Evolutionary conservation across 2,888 invertebrate species (phyloP).

Genomic region (Tineola bisselliella): DNA sequence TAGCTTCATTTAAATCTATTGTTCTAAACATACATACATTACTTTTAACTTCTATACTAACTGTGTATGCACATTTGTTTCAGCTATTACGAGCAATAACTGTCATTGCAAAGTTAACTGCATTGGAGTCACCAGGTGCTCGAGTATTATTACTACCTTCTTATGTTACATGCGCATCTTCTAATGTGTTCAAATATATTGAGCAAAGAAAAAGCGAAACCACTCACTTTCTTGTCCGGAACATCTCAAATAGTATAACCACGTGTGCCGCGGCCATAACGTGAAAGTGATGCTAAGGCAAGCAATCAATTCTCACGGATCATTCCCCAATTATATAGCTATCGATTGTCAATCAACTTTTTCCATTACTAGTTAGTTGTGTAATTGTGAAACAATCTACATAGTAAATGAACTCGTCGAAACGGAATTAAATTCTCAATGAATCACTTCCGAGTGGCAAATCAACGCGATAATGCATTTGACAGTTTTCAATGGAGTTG

Average conservation of each 20-base stretch:
- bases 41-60: not conserved
- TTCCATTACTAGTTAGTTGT: conserved; percentile 26
- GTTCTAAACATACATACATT: not conserved
- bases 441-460: conserved; percentile 9
- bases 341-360: conserved; percentile 32
- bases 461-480: conserved; percentile 14
- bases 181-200: conserved; percentile 35
- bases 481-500: not conserved
- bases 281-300: conserved; percentile 50
- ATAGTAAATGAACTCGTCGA: conserved; percentile 11
- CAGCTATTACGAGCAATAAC: not conserved
- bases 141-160: conserved; percentile 16
- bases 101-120: conserved; percentile 17
- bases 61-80: not conserved
- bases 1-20: not conserved
- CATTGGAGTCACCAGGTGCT: conserved; percentile 16
- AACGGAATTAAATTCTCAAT: not conserved
- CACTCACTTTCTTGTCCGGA: conserved; percentile 56
- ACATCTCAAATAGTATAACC: conserved; percentile 17
- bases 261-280: conserved; percentile 27
- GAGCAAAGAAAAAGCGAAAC: conserved; percentile 52
- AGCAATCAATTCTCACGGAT: conserved; percentile 31
- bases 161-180: conserved; percentile 1
- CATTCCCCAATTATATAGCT: conserved; percentile 18
- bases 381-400: conserved; percentile 19